A percentile compares a stretch with the other conserved stretches of the same genome.
Conservation (phyloP, 2,888 invertebrate genomes). For the Clunio marinus region DNA sequence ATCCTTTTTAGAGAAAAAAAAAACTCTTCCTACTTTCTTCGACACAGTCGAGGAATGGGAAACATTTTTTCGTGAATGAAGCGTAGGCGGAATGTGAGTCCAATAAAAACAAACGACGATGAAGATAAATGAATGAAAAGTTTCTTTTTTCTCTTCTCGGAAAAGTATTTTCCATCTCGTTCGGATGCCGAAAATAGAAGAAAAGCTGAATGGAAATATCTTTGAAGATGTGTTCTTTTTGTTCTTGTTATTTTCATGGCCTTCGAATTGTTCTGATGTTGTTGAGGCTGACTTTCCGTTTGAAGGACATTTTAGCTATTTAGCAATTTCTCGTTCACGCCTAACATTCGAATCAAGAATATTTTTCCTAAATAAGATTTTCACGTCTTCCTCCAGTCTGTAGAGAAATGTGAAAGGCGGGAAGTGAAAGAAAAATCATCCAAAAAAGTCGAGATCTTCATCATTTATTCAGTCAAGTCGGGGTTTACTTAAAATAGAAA, state of each 20-base stretch:
- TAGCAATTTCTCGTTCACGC: no score
- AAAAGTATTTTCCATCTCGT: constrained; percentile 17
- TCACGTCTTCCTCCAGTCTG: neutral
- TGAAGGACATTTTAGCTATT: constrained; percentile 14
- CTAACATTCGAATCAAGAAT: no score
- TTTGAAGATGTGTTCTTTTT: neutral
- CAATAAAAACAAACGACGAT: constrained; percentile 30
- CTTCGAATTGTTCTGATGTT: neutral
- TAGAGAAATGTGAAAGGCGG: neutral
- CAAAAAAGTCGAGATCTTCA: constrained; percentile 8
- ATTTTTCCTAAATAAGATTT: neutral
- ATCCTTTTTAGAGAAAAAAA: no score
- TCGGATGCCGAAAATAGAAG: neutral
- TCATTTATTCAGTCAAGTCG: constrained; percentile 13
- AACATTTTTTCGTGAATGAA: constrained; percentile 26
- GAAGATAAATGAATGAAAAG: constrained; percentile 33
- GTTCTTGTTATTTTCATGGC: constrained; percentile 9
- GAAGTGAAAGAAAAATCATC: neutral
- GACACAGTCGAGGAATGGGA: no score
- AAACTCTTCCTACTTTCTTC: no score
- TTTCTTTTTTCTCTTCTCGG: constrained; percentile 27
- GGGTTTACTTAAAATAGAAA: constrained; percentile 36
- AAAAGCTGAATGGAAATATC: neutral
- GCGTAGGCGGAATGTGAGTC: constrained; percentile 34
- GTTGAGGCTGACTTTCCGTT: neutral